Base-by-base conservation (phyloP, 1,140 invertebrate genomes). In the Chionoecetes opilio region DNA sequence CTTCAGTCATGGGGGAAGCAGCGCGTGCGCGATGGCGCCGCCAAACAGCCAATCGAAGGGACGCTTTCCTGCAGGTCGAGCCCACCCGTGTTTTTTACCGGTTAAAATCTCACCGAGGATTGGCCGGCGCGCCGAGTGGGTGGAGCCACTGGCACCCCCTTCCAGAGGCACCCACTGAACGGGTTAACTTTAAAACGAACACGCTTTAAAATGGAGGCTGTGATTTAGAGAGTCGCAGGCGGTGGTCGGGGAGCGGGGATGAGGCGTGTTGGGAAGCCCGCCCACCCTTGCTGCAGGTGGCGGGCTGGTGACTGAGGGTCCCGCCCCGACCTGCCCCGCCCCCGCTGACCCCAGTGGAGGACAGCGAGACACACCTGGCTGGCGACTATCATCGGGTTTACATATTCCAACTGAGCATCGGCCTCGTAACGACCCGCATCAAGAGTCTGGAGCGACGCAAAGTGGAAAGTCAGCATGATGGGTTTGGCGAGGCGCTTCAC, bases 181-280 rank as follows among this genome's bases (percentile, higher is more conserved):
- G 94, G 94, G 94, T 95, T 95, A 95, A 95, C 89, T 95, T 95
- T 95, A 95, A 95, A 95, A 95, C 94, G 94, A 95, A 95, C 94
- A 92, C 38, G 94, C 94, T 95, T 95, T 95, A 95, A 95, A 95
- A 95, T 95, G 94, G 94, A 95, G 94, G 94, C 91, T 92, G 89
- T 92, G 94, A 95, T 95, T 95, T 95, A 95, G 90, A 86, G 94
- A 92, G 90, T 90, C 31, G 32, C 38, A 17, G 89, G 85, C 21
- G 90, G 84, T 34, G 63, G 90, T 5, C 34, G 21, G 82, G 88
- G 94, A 91, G 34, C 41, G 90, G 94, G 32, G 90, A 26, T 21
- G 9, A 85, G 94, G 94, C 75, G 94, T 34, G 82, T 38, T 35
- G 46, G 90, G 35, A 92, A 84, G 94, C n/a, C 82, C 82, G 86